phyloP scores from a whole-genome alignment of 2,888 invertebrate genomes.

The Alitta virens region DNA sequence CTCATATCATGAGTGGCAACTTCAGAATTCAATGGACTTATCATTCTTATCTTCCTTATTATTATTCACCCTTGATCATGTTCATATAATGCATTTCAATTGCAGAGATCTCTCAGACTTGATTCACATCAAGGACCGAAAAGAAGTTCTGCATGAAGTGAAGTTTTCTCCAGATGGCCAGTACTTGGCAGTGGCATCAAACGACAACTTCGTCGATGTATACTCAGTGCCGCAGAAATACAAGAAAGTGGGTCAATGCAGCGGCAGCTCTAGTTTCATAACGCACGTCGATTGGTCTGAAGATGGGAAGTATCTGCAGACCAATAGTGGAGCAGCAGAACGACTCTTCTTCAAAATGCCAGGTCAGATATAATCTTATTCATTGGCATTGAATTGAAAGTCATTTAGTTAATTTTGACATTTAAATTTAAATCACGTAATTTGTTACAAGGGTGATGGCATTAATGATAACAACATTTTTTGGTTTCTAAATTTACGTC shows the following conservation, averaged over 20 bases:
- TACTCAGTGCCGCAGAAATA: conserved; percentile 53
- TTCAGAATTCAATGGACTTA: too few relatives aligned
- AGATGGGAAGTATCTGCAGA: conserved; percentile 55
- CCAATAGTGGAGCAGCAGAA: conserved; percentile 57
- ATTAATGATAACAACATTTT: too few relatives aligned
- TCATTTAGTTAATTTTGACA: too few relatives aligned
- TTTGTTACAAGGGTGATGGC: too few relatives aligned
- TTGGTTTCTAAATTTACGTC: too few relatives aligned
- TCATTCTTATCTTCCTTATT: too few relatives aligned
- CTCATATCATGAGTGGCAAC: too few relatives aligned
- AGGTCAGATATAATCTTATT: conserved; percentile 35
- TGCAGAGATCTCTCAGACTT: conserved; percentile 54
- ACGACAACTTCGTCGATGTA: conserved; percentile 58
- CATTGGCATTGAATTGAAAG: too few relatives aligned
- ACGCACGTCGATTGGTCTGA: conserved; percentile 59
- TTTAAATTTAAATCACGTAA: too few relatives aligned
- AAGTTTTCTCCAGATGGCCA: conserved; percentile 58
- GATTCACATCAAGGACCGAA: conserved; percentile 52
- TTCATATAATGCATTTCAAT: too few relatives aligned
- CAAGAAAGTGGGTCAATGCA: conserved; percentile 53
- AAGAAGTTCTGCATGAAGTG: conserved; percentile 58
- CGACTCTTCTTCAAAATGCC: conserved; percentile 55
- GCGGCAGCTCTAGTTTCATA: conserved; percentile 57
- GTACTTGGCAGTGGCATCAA: conserved; percentile 57
- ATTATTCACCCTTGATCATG: too few relatives aligned